phyloP scores from a whole-genome alignment of 2,888 invertebrate species.

The Sisyra nigra region DNA sequence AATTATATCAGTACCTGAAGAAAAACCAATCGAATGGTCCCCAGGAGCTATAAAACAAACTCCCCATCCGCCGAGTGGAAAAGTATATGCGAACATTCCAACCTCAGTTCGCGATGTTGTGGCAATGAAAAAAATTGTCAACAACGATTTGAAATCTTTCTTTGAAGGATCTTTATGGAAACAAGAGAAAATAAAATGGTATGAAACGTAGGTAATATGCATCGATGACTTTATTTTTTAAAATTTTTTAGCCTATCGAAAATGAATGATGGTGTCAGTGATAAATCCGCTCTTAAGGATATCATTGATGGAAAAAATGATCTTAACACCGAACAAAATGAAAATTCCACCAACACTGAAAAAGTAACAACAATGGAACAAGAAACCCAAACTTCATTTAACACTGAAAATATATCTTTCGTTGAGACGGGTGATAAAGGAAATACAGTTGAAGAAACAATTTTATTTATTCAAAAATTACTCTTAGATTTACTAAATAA shows the following conservation, averaged over 20 bases:
- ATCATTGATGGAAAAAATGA: background rate
- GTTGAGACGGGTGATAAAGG: background rate
- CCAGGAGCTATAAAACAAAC: background rate
- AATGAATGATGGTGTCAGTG: background rate
- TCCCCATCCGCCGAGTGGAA: background rate
- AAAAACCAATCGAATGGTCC: background rate
- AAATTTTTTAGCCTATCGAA: slow-evolving; percentile 2
- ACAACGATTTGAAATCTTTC: slow-evolving; percentile 5
- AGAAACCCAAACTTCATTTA: background rate
- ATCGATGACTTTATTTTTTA: background rate
- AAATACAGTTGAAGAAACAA: background rate
- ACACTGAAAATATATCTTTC: background rate
- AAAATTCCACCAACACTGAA: background rate
- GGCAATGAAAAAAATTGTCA: slow-evolving; percentile 1
- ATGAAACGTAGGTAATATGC: background rate
- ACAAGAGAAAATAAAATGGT: slow-evolving; percentile 7
- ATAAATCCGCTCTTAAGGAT: slow-evolving; percentile 1
- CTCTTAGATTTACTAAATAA: no score
- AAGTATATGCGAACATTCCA: slow-evolving; percentile 1
- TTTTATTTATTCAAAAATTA: no score
- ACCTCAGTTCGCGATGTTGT: slow-evolving; percentile 3
- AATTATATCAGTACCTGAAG: background rate
- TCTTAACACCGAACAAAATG: no score
- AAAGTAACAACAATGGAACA: background rate
- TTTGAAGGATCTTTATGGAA: slow-evolving; percentile 7